Percentiles rank a stretch among this genome's conserved stretches.
Evolutionary conservation across 2,113 vertebrate species (phyloP).

Genomic region (Promerops cafer): DNA sequence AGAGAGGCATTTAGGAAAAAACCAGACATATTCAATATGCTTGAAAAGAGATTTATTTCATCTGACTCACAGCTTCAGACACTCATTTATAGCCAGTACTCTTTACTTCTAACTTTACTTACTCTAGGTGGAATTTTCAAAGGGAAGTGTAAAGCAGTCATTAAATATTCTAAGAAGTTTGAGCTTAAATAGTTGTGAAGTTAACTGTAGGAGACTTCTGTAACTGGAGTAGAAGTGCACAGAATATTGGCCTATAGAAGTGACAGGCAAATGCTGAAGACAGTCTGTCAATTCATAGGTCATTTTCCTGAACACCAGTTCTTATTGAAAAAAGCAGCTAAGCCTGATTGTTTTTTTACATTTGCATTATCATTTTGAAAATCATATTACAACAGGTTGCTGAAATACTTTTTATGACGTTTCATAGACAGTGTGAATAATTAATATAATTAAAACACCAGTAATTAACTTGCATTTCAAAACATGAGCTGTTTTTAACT

Average conservation of each 20-base stretch:
- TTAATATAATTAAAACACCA: neutral
- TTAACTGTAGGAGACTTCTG: neutral
- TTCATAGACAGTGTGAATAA: neutral
- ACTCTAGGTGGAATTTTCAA: neutral
- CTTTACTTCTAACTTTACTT: neutral
- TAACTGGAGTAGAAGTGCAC: neutral
- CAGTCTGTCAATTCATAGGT: conserved; percentile 84
- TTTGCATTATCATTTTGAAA: neutral
- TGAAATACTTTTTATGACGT: neutral
- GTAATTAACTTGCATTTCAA: neutral
- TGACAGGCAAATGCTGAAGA: conserved; percentile 72
- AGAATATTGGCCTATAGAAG: conserved; percentile 82
- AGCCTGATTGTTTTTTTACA: neutral
- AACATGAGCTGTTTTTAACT: neutral
- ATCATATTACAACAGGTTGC: neutral
- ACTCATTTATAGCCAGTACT: neutral
- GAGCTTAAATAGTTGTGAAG: neutral
- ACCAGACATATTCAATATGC: neutral
- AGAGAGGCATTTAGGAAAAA: neutral
- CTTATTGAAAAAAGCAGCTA: neutral
- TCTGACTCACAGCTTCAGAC: neutral
- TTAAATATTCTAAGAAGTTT: neutral
- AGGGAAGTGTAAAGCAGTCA: neutral
- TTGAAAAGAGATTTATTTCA: conserved; percentile 34
- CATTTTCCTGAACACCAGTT: conserved; percentile 73